Conservation (phyloP, 1,140 invertebrate genomes). For the Stratiolaelaps scimitus region DNA sequence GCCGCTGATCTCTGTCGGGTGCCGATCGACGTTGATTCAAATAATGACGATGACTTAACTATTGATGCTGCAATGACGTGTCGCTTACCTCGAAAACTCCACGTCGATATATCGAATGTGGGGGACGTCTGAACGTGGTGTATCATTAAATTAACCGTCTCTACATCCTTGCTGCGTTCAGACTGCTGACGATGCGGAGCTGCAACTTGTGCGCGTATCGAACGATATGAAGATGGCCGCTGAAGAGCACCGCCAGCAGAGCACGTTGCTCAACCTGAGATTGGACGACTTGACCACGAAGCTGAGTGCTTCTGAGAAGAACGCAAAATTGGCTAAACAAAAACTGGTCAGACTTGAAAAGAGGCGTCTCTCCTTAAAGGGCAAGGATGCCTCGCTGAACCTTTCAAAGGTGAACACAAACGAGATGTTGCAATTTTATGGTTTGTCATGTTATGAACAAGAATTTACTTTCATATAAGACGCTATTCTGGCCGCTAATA, state of each 20-base stretch:
- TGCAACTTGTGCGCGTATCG: not conserved
- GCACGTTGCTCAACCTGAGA: conserved; percentile 39
- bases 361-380: conserved; percentile 10
- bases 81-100: too few species aligned
- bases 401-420: not conserved
- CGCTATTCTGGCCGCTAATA: too few species aligned
- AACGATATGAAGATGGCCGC: conserved; percentile 24
- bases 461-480: too few species aligned
- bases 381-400: conserved; percentile 18
- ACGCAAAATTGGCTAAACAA: conserved; percentile 60
- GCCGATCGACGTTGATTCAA: too few species aligned
- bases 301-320: conserved; percentile 63
- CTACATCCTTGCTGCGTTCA: too few species aligned
- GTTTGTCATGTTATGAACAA: not conserved
- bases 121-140: too few species aligned
- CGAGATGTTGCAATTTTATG: too few species aligned
- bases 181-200: conserved; percentile 10
- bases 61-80: too few species aligned
- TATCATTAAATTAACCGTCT: too few species aligned
- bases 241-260: conserved; percentile 25
- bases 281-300: conserved; percentile 71
- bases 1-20: too few species aligned
- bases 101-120: too few species aligned
- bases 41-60: too few species aligned
- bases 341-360: conserved; percentile 60